Conservation (phyloP, 2,888 invertebrate species). For the Drosophila monieri region DNA sequence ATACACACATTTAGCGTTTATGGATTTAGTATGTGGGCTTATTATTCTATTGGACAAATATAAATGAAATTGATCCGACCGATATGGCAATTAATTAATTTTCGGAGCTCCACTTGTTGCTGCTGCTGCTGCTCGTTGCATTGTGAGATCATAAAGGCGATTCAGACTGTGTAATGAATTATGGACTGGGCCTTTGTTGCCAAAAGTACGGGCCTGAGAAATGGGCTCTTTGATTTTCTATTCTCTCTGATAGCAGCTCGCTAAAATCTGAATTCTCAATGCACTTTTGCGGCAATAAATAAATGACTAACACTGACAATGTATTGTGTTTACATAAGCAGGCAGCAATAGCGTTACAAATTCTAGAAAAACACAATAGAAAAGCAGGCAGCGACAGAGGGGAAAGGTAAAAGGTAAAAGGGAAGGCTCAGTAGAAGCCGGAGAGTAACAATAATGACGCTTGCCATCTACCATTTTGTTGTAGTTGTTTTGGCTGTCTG, state of each 20-base stretch:
- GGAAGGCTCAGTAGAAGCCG: conserved; percentile 39
- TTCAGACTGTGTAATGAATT: conserved; percentile 19
- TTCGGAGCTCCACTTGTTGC: conserved; percentile 29
- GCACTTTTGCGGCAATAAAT: conserved; percentile 43
- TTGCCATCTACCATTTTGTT: conserved; percentile 24
- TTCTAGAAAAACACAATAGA: conserved; percentile 55
- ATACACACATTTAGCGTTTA: conserved; percentile 12
- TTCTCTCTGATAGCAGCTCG: conserved; percentile 9
- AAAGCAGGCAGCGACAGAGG: neutral
- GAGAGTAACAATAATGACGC: conserved; percentile 57
- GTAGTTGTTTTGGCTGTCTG: conserved; percentile 15
- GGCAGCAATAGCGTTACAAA: conserved; percentile 46
- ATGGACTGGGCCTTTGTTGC: conserved; percentile 13
- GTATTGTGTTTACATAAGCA: conserved; percentile 45
- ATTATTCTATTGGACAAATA: conserved; percentile 16
- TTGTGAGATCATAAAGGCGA: conserved; percentile 28
- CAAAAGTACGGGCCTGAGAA: conserved; percentile 5
- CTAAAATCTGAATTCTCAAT: conserved; percentile 39
- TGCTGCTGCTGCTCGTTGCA: conserved; percentile 9
- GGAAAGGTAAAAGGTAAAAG: conserved; percentile 3
- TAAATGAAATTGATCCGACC: conserved; percentile 46
- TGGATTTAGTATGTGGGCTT: conserved; percentile 13
- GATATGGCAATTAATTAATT: conserved; percentile 41
- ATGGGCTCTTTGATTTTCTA: conserved; percentile 20
- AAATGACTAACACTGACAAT: conserved; percentile 37